Conservation (phyloP, 2,797 vertebrate species). For the Rhabdophis nuchalis region DNA sequence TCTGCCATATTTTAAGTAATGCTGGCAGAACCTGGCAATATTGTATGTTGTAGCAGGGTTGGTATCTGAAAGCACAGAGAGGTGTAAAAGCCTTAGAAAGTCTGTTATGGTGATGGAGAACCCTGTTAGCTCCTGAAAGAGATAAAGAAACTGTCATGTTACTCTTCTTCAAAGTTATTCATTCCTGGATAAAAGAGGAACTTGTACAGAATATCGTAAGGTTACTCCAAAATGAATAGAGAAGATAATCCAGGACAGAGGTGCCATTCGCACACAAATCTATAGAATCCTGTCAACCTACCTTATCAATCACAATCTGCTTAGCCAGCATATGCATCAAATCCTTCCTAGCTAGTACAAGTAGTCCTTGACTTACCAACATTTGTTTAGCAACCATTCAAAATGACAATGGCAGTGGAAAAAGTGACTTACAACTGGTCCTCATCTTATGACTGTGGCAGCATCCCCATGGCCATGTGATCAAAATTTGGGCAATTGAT, state of each 20-base stretch:
- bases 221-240: neutral
- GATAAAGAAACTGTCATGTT: neutral
- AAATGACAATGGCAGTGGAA: too few species aligned
- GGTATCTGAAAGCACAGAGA: neutral
- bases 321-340: neutral
- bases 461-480: too few species aligned
- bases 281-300: neutral
- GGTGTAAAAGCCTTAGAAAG: neutral
- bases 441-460: too few species aligned
- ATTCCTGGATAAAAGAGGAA: neutral
- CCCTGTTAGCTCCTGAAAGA: neutral
- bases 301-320: neutral
- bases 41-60: neutral
- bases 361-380: too few species aligned
- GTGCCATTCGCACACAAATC: neutral
- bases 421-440: too few species aligned
- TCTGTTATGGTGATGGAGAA: neutral
- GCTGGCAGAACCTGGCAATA: neutral
- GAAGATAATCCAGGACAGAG: neutral
- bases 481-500: too few species aligned
- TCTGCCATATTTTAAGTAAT: neutral
- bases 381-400: too few species aligned
- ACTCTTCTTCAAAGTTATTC: neutral
- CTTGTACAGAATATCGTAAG: neutral
- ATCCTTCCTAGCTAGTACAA: too few species aligned